Base-by-base conservation (phyloP, 1,140 invertebrate genomes). In the Rhagoletis pomonella region DNA sequence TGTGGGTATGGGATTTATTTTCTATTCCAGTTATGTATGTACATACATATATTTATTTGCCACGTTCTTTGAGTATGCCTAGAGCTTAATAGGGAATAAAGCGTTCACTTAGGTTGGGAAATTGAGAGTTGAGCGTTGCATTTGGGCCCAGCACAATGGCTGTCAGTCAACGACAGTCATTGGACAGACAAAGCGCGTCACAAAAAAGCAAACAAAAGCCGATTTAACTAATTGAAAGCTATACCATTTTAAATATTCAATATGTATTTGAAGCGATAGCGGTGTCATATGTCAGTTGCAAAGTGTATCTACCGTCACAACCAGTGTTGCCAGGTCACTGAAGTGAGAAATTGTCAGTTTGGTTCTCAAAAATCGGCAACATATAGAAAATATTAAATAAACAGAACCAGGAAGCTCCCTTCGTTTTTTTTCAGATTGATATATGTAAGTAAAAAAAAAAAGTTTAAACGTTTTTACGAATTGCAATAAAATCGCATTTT, bases 181-280 rank as follows among this genome's bases (percentile, higher is more conserved):
- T 81, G 44, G n/a, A 55, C 19, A 55, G 55, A n/a, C 47, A n/a
- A n/a, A 81, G 73, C 73, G 44, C 73, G 55, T 50, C 47, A 55
- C 17, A 47, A 29, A 81, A 55, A 5, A 19, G 44, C n/a, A 55
- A 81, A 81, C 47, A 81, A 81, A 81, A 81, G 73, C 7, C 47
- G 47, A 17, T 81, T 81, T 81, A 55, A 81, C 73, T 55, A 55
- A 81, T 81, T 81, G 73, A 81, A 81, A 81, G 55, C 73, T 81
- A 55, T 9, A 50, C 7, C 73, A 81, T 44, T 29, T 81, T 19
- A 29, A 12, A 17, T 47, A 44, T 19, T 55, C 73, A 81, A 55
- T 55, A 81, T 29, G 29, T 29, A 29, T 47, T 19, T 19, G 47
- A 55, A 19, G 42, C 47, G 6, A 10, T 2, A 47, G 47, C 73